Evolutionary conservation across 1,140 invertebrate genomes (phyloP), one percentile per base, ranked within the genome.

Genomic region (Drosophila suzukii): DNA sequence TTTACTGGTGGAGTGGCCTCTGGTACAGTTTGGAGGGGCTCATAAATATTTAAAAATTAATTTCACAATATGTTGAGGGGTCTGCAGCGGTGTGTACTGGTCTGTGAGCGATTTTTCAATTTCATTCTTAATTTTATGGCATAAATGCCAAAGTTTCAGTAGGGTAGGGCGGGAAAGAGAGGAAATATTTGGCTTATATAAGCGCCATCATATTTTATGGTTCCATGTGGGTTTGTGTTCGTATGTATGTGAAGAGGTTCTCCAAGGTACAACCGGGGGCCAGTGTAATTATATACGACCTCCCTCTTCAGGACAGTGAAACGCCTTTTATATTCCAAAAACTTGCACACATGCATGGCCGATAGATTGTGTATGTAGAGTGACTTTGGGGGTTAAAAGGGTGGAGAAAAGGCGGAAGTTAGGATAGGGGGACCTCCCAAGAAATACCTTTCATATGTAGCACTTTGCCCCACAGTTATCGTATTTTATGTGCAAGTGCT

Each of bases 21-120:
- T 44, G 50, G 30, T 62, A 67, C 55, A 73, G 41, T 74, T 63
- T 6, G 15, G 65, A 27, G 12, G 65, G 41, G 47, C 78, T 89
- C 81, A 89, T 89, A 89, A 89, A 89, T 89, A 89, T 89, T 89
- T 89, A 89, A 89, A 89, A 89, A 89, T 89, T 89, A 89, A 89
- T 89, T 89, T 90, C 85, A 81, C 85, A 89, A 89, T 90, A 89
- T 79, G 81, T 83, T 72, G 54, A 38, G 59, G 27, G 53, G 39
- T 20, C 43, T 43, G 43, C 10, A 4, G 17, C 20, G 17, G 43
- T 11, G 36, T 50, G 70, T 38, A 46, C 46, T 70, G 71, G 76
- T 44, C 57, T 61, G 75, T 66, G 30, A 88, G 83, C 81, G 68
- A 89, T 88, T 88, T 88, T 88, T 88, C 83, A 88, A 88, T 88